Base-by-base conservation (phyloP, 2,797 vertebrate species). In the Hypotaenidia okinawae region DNA sequence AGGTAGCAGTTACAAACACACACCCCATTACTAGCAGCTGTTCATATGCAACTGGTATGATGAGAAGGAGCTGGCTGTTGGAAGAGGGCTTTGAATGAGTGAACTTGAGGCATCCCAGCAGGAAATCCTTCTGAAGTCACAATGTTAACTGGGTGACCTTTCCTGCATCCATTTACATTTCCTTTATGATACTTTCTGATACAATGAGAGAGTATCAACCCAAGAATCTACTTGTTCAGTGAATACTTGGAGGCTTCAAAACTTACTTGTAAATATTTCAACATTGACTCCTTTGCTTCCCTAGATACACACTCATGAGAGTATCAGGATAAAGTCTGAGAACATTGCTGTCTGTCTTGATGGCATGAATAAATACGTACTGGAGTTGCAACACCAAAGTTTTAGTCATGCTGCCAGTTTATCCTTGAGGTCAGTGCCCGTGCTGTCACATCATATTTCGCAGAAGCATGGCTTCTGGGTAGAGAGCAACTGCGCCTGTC, bases 401-500 rank as follows among this genome's bases (percentile, higher is more conserved):
- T 57, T 45, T 45, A 63, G 49, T 52, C 49, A 28, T 43, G 37
- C 32, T 57, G 43, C 24, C 35, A 17, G 43, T 69, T 69, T 47
- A 74, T 63, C 37, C 24, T n/a, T 63, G 62, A 58, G 57, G 68
- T 74, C 43, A 32, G 15, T 22, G 41, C n/a, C 21, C 57, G 15
- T 23, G 11, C 43, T 5, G 7, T 37, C 39, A 73, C 6, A 17
- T 18, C 21, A 15, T 0, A 1, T 51, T 72, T 24, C 14, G 39
- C 27, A 58, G 24, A 70, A 62, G 23, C 25, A 22, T 27, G 3
- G 35, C 23, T 52, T 33, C 39, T 15, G 11, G 11, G 33, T 37
- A 45, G 43, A 47, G 69, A n/a, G 52, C 52, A 45, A 10, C 11
- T 30, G 37, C 0, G 0, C 30, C 43, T 2, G 0, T 28, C 43